These are phyloP conservation scores for Pollenia angustigena DNA, from an alignment of 2,888 invertebrate species.

Conservation along the genomic window DNA sequence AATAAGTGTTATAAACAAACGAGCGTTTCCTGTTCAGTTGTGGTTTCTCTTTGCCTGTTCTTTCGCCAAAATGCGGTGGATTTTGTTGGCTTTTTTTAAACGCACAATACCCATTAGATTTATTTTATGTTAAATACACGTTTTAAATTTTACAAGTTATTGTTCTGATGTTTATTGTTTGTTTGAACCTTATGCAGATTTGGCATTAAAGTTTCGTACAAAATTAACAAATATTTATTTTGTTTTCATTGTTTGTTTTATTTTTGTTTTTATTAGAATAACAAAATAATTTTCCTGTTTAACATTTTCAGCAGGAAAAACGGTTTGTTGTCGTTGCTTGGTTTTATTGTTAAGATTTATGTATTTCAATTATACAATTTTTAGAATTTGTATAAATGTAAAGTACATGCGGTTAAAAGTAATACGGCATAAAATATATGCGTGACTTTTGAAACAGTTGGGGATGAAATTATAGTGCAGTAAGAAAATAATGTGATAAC, in stretches of 20 bases:
- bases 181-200: neutral
- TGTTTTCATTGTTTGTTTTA: conserved; percentile 4
- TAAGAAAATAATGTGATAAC: no score
- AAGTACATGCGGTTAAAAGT: conserved; percentile 17
- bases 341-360: conserved; percentile 43
- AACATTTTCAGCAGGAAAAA: conserved; percentile 10
- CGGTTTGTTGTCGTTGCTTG: conserved; percentile 9
- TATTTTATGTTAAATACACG: conserved; percentile 14
- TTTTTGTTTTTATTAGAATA: neutral
- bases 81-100: no score
- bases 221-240: conserved; percentile 16
- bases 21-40: no score
- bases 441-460: neutral
- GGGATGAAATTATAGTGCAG: neutral
- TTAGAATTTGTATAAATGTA: neutral
- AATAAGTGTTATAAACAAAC: no score
- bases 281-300: conserved; percentile 32
- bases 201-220: conserved; percentile 29
- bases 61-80: no score
- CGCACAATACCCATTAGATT: conserved; percentile 24
- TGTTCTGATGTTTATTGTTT: neutral
- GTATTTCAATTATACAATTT: conserved; percentile 19
- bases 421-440: neutral
- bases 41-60: no score
- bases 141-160: conserved; percentile 18